Conservation (phyloP, 2,888 invertebrate species). For the Brachypalpus laphriformis region DNA sequence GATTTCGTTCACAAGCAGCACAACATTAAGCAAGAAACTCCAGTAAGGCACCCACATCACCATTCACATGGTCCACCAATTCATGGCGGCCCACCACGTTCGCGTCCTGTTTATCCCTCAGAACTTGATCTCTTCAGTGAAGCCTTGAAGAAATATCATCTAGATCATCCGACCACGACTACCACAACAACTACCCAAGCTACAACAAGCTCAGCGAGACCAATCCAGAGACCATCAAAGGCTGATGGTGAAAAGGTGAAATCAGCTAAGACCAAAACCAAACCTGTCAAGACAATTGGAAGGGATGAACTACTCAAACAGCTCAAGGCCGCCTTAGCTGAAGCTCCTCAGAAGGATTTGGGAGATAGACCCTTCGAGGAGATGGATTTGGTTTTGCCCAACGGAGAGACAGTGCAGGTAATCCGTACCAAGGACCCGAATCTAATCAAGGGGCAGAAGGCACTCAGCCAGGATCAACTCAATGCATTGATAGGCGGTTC, state of each 20-base stretch:
- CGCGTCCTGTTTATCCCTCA: slow-evolving; percentile 84
- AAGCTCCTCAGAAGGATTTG: slow-evolving; percentile 86
- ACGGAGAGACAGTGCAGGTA: slow-evolving; percentile 90
- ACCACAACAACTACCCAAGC: slow-evolving; percentile 86
- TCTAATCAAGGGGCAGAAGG: slow-evolving; percentile 85
- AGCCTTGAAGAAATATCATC: slow-evolving; percentile 87
- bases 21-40: slow-evolving; percentile 84
- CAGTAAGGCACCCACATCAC: slow-evolving; percentile 82
- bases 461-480: slow-evolving; percentile 82
- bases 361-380: slow-evolving; percentile 88
- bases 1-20: slow-evolving; percentile 89
- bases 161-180: slow-evolving; percentile 87
- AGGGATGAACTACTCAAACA: slow-evolving; percentile 90
- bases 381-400: slow-evolving; percentile 88
- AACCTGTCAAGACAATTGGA: slow-evolving; percentile 85
- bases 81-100: slow-evolving; percentile 80
- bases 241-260: slow-evolving; percentile 82
- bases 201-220: slow-evolving; percentile 82
- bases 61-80: slow-evolving; percentile 75
- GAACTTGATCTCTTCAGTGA: slow-evolving; percentile 87
- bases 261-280: slow-evolving; percentile 75
- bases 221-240: slow-evolving; percentile 85
- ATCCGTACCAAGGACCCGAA: slow-evolving; percentile 89
- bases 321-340: slow-evolving; percentile 88
- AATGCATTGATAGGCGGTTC: slow-evolving; percentile 80